Evolutionary conservation across 30 jellyfish, hydroid and myxozoan species (phyloP).

Genomic region (Sanderia malayensis): DNA sequence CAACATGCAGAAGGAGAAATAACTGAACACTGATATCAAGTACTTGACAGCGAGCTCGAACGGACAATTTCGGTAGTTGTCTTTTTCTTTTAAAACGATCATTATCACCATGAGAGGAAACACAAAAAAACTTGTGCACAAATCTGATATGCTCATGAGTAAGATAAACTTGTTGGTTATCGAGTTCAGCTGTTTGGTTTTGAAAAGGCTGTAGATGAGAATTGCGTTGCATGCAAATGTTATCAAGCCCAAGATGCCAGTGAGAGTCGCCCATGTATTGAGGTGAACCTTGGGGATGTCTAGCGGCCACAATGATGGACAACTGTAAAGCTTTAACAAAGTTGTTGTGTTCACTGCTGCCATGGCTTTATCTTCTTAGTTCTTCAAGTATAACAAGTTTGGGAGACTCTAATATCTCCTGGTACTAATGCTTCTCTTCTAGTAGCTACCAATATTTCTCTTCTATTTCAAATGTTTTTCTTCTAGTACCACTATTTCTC

Average conservation of each 20-base stretch:
- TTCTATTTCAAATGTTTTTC: too few relatives aligned
- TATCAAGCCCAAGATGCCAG: slow-evolving; percentile 3
- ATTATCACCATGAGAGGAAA: slow-evolving; percentile 13
- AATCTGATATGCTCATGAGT: slow-evolving; percentile 33
- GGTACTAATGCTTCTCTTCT: too few relatives aligned
- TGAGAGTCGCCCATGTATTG: neutral
- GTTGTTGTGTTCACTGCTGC: too few relatives aligned
- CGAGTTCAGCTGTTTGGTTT: slow-evolving; percentile 21
- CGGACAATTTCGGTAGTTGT: slow-evolving; percentile 28
- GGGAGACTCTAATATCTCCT: too few relatives aligned
- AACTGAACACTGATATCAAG: slow-evolving; percentile 7
- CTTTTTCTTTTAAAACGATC: slow-evolving; percentile 9
- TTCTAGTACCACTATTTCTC: too few relatives aligned
- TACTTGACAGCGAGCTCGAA: slow-evolving; percentile 27
- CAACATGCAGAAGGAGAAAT: slow-evolving; percentile 51
- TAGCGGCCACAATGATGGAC: slow-evolving; percentile 43
- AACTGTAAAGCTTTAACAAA: too few relatives aligned
- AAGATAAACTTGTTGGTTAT: slow-evolving; percentile 28
- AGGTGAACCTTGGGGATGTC: slow-evolving; percentile 29
- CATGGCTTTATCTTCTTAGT: too few relatives aligned
- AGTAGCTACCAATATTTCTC: too few relatives aligned
- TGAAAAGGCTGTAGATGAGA: slow-evolving; percentile 25
- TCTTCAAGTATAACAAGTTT: too few relatives aligned
- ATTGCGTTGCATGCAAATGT: slow-evolving; percentile 13
- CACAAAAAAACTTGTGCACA: slow-evolving; percentile 19